Conservation (phyloP, 2,113 vertebrate species). For the Mystacornis crossleyi region DNA sequence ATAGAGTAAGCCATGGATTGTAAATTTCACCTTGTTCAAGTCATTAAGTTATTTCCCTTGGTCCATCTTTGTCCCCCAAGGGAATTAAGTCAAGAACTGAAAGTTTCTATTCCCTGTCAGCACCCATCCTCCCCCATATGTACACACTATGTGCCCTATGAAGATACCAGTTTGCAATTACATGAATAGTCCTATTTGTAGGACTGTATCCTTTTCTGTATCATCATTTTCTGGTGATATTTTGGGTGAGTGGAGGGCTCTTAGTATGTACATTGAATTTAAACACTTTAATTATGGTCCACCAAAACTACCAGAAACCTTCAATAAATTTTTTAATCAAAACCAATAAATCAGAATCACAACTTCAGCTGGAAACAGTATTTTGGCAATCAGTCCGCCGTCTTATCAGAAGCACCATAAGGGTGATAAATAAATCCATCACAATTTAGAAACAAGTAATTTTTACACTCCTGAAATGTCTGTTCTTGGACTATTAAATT, state of each 20-base stretch:
- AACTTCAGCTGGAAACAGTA: background rate
- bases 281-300: background rate
- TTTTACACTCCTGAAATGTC: background rate
- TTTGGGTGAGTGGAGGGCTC: background rate
- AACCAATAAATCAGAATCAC: background rate
- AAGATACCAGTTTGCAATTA: background rate
- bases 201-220: background rate
- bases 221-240: background rate
- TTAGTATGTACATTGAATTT: background rate
- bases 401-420: background rate
- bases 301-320: background rate
- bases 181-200: background rate
- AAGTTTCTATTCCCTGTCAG: background rate
- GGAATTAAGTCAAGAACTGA: background rate
- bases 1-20: background rate
- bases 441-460: background rate
- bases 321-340: background rate
- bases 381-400: background rate
- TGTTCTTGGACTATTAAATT: background rate
- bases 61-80: background rate
- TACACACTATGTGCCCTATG: background rate
- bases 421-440: background rate
- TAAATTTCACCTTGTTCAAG: background rate
- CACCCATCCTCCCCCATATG: rapidly evolving
- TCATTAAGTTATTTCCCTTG: background rate